Percentiles rank a stretch among this genome's conserved stretches.
Conservation (phyloP, 2,797 vertebrate species). For the Aulostomus chinensis region DNA sequence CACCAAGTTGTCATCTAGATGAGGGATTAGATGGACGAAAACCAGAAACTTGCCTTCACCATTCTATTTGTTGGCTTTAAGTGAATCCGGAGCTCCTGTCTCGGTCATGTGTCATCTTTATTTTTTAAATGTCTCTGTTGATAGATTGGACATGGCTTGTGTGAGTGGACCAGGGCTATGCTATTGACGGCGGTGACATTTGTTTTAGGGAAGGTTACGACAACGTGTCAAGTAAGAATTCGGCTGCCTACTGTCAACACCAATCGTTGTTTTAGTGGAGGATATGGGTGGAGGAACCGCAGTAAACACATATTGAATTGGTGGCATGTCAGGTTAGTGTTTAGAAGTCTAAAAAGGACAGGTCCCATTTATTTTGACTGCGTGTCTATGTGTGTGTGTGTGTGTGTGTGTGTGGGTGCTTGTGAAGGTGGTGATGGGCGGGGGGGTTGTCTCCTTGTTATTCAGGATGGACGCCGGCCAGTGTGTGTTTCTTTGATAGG, state of each 20-base stretch:
- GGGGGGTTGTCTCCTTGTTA: conserved; percentile 45
- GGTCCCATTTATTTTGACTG: conserved; percentile 52
- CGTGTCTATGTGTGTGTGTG: conserved; percentile 12
- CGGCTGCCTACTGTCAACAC: conserved; percentile 67
- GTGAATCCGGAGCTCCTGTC: conserved; percentile 5
- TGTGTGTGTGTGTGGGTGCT: conserved; percentile 4
- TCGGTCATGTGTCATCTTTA: conserved; percentile 35
- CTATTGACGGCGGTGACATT: conserved; percentile 63
- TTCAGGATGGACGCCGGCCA: conserved; percentile 57
- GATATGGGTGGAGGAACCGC: conserved; percentile 32
- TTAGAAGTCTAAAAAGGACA: conserved; percentile 52
- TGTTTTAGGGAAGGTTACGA: conserved; percentile 72
- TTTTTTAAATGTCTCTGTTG: conserved; percentile 31
- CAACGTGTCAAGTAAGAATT: conserved; percentile 66
- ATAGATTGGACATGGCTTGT: conserved; percentile 47
- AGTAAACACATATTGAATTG: conserved; percentile 70
- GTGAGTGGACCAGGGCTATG: conserved; percentile 38
- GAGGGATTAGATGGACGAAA: too few relatives aligned
- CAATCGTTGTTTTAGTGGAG: conserved; percentile 59
- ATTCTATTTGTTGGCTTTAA: conserved; percentile 15
- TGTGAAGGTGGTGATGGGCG: background rate
- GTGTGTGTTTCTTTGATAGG: conserved; percentile 64
- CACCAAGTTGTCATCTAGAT: too few relatives aligned
- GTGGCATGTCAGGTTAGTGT: conserved; percentile 65
- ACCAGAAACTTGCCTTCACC: background rate